phyloP scores from a whole-genome alignment of 2,888 invertebrate species.

The Carpatolechia fugitivella region DNA sequence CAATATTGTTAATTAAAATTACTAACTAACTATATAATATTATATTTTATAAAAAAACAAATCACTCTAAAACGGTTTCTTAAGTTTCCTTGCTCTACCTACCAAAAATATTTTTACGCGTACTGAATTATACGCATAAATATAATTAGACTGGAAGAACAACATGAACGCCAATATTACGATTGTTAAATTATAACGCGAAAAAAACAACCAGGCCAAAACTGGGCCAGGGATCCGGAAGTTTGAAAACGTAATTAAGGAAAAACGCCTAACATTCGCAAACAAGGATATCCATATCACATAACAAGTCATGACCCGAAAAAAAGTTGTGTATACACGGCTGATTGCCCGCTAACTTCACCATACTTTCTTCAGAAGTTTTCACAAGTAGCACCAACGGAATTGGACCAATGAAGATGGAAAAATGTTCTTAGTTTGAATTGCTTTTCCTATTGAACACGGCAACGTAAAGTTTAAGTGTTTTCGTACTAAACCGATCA shows the following conservation, averaged over 20 bases:
- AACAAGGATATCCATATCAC: constrained; percentile 7
- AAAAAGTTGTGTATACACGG: constrained; percentile 9
- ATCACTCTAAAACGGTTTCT: not conserved
- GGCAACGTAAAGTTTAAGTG: no score
- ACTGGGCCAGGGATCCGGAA: not conserved
- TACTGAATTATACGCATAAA: no score
- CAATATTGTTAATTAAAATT: not conserved
- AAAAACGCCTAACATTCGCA: not conserved
- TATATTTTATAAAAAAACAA: not conserved
- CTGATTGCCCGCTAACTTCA: constrained; percentile 4
- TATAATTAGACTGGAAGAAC: no score
- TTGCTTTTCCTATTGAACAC: no score
- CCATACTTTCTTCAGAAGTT: not conserved
- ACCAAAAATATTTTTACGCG: no score
- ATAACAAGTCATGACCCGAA: constrained; percentile 10
- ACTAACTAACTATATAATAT: not conserved
- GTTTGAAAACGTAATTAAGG: not conserved
- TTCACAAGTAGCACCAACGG: not conserved
- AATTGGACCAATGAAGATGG: no score
- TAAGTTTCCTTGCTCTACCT: no score
- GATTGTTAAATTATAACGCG: not conserved
- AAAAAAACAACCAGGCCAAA: no score
- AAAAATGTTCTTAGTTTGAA: no score
- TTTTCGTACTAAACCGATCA: no score
- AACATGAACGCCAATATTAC: no score